Evolutionary conservation across 1,140 invertebrate species (phyloP).

Genomic region (Coenobita brevimanus): DNA sequence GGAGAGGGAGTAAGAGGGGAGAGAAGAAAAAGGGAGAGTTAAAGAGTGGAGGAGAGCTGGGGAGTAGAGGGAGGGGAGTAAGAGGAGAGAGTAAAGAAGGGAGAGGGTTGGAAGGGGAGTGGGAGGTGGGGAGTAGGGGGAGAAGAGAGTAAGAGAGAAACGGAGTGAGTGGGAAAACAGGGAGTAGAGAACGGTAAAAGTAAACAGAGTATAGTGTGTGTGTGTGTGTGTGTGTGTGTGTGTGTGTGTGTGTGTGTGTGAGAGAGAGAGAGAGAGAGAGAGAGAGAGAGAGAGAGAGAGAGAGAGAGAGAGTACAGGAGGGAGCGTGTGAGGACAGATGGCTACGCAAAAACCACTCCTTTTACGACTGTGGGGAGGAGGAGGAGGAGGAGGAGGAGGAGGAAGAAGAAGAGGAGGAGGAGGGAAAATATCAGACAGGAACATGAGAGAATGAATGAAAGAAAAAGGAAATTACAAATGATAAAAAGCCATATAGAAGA

Average conservation of each 20-base stretch:
- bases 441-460: background rate
- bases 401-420: background rate
- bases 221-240: conserved; percentile 22
- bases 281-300: conserved; percentile 36
- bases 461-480: background rate
- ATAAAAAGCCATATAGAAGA: background rate
- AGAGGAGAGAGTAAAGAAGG: background rate
- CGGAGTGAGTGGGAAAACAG: too few species aligned
- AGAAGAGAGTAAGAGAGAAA: background rate
- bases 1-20: too few species aligned
- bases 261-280: background rate
- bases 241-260: conserved; percentile 16
- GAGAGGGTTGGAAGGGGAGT: background rate
- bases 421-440: background rate
- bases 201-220: background rate
- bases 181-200: too few species aligned
- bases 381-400: background rate
- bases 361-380: background rate
- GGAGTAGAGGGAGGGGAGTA: background rate
- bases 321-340: too few species aligned
- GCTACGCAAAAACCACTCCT: too few species aligned
- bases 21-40: background rate
- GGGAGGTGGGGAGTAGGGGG: background rate
- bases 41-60: background rate
- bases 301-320: conserved; percentile 14